phyloP scores from a whole-genome alignment of 2,888 invertebrate species.

The Drosophila rellima region DNA sequence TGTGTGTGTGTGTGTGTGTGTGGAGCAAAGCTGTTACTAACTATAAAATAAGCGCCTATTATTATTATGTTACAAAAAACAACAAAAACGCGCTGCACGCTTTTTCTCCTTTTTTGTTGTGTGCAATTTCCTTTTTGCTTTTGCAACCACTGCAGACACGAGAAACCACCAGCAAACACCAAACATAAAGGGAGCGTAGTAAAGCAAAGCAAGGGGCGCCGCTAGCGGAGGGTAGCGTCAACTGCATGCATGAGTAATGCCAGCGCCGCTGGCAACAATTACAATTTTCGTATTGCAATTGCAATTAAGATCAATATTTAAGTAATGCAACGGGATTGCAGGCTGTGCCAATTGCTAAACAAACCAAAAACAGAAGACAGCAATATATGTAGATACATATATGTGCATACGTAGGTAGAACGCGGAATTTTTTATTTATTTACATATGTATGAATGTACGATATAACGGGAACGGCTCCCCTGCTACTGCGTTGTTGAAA shows the following conservation, averaged over 20 bases:
- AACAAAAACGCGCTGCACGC: slow-evolving; percentile 47
- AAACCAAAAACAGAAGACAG: slow-evolving; percentile 47
- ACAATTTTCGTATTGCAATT: slow-evolving; percentile 39
- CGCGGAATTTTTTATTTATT: slow-evolving; percentile 51
- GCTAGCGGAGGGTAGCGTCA: slow-evolving; percentile 1
- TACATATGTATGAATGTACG: slow-evolving; percentile 38
- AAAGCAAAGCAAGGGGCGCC: slow-evolving; percentile 1
- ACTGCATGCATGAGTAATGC: slow-evolving; percentile 68
- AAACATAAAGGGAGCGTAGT: slow-evolving; percentile 7
- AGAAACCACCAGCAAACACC: slow-evolving; percentile 17
- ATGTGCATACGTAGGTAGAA: slow-evolving; percentile 24
- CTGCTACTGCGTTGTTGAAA: slow-evolving; percentile 62
- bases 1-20: slow-evolving; percentile 10
- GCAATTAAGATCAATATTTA: slow-evolving; percentile 73
- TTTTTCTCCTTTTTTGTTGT: slow-evolving; percentile 22
- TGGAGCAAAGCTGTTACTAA: slow-evolving; percentile 34
- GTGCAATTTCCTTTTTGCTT: slow-evolving; percentile 41
- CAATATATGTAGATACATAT: slow-evolving; percentile 1
- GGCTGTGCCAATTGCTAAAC: slow-evolving; percentile 60
- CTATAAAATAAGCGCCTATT: slow-evolving; percentile 34
- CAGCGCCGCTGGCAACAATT: slow-evolving; percentile 32
- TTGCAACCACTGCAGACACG: slow-evolving; percentile 28
- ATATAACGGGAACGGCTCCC: slow-evolving; percentile 45
- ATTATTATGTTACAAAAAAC: slow-evolving; percentile 31
- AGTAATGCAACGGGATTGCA: slow-evolving; percentile 56